Evolutionary conservation across 2,888 invertebrate genomes (phyloP).

Genomic region (Melanostoma mellinum): DNA sequence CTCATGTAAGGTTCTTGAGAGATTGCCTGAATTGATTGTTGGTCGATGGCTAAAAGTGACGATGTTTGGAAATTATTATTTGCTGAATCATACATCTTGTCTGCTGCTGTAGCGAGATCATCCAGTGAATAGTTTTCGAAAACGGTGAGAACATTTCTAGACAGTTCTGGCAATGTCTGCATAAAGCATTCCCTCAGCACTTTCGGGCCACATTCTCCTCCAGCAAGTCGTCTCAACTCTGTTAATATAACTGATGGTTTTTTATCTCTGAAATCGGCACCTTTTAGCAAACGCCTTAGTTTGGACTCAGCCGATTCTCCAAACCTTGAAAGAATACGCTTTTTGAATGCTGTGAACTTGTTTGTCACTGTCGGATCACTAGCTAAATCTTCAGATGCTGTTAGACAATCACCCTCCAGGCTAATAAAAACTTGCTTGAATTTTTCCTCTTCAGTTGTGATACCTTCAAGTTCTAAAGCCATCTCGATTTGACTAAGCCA

Average conservation of each 20-base stretch:
- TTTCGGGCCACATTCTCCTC: slow-evolving; percentile 13
- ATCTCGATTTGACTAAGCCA: slow-evolving; percentile 19
- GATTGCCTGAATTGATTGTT: slow-evolving; percentile 13
- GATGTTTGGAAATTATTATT: slow-evolving; percentile 11
- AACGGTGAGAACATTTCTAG: slow-evolving; percentile 10
- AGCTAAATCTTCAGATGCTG: slow-evolving; percentile 9
- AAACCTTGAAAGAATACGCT: slow-evolving; percentile 13
- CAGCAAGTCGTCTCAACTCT: slow-evolving; percentile 15
- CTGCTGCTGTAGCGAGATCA: slow-evolving; percentile 13
- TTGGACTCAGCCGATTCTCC: neutral
- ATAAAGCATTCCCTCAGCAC: slow-evolving; percentile 14
- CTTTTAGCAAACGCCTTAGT: slow-evolving; percentile 9
- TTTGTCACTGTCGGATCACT: neutral
- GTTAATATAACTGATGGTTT: slow-evolving; percentile 1
- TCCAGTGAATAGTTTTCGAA: slow-evolving; percentile 21
- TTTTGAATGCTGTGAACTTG: slow-evolving; percentile 13
- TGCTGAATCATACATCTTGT: slow-evolving; percentile 14
- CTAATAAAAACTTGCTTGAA: slow-evolving; percentile 10
- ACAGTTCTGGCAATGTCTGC: slow-evolving; percentile 2
- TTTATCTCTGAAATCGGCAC: slow-evolving; percentile 6
- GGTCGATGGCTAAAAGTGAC: neutral
- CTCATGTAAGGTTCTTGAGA: slow-evolving; percentile 3
- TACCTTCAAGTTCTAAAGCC: neutral
- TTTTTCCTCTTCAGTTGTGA: slow-evolving; percentile 8
- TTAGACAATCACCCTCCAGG: slow-evolving; percentile 9